phyloP scores from a whole-genome alignment of 2,888 invertebrate species.

The Sarcophaga subvicina region DNA sequence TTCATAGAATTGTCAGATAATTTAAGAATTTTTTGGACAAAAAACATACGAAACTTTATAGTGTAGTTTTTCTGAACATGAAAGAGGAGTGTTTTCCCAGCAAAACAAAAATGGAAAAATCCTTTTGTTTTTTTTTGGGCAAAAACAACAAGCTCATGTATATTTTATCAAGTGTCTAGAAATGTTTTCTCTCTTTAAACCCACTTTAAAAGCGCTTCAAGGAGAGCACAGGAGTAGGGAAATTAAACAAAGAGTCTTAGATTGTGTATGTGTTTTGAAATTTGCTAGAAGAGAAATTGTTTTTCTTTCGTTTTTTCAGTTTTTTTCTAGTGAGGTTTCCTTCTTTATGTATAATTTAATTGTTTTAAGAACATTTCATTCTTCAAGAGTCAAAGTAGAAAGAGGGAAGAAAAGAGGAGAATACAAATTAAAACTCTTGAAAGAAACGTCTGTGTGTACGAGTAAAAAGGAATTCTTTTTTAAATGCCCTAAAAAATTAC shows the following conservation, averaged over 20 bases:
- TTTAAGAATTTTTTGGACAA: neutral
- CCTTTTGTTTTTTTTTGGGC: conserved; percentile 11
- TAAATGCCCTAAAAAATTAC: neutral
- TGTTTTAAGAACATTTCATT: neutral
- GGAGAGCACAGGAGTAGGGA: no score
- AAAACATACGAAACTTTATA: conserved; percentile 1
- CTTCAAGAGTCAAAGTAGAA: neutral
- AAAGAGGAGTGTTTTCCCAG: conserved; percentile 34
- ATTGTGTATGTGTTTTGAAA: no score
- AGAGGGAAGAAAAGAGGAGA: no score
- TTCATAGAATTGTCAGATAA: conserved; percentile 11
- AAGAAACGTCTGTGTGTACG: neutral
- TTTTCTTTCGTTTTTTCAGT: neutral
- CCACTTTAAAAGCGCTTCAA: no score
- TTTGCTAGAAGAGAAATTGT: neutral
- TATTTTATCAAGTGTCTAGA: conserved; percentile 33
- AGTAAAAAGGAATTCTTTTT: neutral
- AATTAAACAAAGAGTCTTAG: no score
- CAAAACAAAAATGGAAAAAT: no score
- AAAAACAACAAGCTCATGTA: conserved; percentile 27
- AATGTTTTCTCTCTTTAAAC: neutral
- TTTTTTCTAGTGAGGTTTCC: neutral
- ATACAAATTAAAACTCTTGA: neutral
- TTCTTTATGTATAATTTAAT: neutral
- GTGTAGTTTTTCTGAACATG: conserved; percentile 37